These are phyloP conservation scores for Peribatodes rhomboidaria DNA, from an alignment of 2,888 invertebrate genomes.

Conservation along the genomic window DNA sequence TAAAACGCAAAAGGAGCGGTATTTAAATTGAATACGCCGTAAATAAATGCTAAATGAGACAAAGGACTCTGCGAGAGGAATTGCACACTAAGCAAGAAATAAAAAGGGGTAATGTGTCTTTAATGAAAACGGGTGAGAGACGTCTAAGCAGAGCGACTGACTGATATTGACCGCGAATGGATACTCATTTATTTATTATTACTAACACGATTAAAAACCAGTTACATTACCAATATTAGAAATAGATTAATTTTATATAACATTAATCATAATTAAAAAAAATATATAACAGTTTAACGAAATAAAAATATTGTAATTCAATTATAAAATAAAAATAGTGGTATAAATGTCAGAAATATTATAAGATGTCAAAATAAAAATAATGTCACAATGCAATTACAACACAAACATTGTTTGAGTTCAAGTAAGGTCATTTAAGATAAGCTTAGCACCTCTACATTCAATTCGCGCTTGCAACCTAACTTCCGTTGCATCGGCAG, in stretches of 20 bases:
- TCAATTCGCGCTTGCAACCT: conserved; percentile 12
- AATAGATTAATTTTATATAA: too few species aligned
- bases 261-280: too few species aligned
- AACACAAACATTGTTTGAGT: conserved; percentile 33
- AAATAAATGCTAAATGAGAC: conserved; percentile 84
- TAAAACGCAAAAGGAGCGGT: conserved; percentile 80
- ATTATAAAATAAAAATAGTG: too few species aligned
- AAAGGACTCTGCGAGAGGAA: conserved; percentile 80
- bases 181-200: too few species aligned
- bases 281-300: too few species aligned
- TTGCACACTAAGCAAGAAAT: conserved; percentile 78
- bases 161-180: conserved; percentile 40
- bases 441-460: conserved; percentile 18
- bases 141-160: conserved; percentile 40
- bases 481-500: conserved; percentile 12
- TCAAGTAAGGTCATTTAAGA: conserved; percentile 30
- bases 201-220: too few species aligned
- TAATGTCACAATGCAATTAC: too few species aligned
- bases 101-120: conserved; percentile 80
- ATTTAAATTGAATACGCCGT: conserved; percentile 84
- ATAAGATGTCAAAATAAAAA: too few species aligned
- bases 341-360: too few species aligned
- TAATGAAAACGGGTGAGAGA: conserved; percentile 70
- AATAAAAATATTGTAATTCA: too few species aligned
- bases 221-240: too few species aligned